These are phyloP conservation scores for Oxycera nigricornis DNA, from an alignment of 2,888 invertebrate genomes.

Conservation along the genomic window DNA sequence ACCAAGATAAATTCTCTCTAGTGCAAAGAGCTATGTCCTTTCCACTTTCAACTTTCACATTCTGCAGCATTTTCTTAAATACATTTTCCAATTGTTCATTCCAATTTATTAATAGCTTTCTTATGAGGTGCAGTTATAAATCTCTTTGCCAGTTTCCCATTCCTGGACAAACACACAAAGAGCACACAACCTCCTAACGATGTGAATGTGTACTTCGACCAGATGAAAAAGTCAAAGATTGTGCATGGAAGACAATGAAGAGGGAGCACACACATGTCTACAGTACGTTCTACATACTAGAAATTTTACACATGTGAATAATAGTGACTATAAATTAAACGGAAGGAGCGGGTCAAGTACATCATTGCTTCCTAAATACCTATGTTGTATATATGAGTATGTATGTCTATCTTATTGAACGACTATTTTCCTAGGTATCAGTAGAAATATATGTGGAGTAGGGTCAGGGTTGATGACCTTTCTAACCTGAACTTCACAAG, in stretches of 20 bases:
- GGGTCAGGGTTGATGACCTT: no score
- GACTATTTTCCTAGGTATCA: not conserved
- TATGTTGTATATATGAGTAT: not conserved
- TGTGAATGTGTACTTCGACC: not conserved
- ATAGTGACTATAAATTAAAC: not conserved
- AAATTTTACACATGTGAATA: slow-evolving; percentile 6
- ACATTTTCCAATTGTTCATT: slow-evolving; percentile 3
- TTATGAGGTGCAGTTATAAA: slow-evolving; percentile 6
- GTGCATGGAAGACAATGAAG: not conserved
- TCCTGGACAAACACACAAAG: not conserved
- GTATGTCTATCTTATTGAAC: not conserved
- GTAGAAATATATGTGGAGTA: not conserved
- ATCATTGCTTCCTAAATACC: not conserved
- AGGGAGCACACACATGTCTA: not conserved
- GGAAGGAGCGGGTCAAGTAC: not conserved
- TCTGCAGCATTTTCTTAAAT: not conserved
- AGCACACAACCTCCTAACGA: not conserved
- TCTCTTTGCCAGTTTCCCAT: not conserved
- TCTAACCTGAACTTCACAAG: no score
- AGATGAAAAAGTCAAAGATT: not conserved
- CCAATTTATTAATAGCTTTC: not conserved
- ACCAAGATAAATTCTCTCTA: not conserved
- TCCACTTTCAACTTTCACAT: not conserved
- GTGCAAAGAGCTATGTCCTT: not conserved
- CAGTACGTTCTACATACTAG: not conserved